Evolutionary conservation across 2,888 invertebrate genomes (phyloP).

Genomic region (Euclidia mi): DNA sequence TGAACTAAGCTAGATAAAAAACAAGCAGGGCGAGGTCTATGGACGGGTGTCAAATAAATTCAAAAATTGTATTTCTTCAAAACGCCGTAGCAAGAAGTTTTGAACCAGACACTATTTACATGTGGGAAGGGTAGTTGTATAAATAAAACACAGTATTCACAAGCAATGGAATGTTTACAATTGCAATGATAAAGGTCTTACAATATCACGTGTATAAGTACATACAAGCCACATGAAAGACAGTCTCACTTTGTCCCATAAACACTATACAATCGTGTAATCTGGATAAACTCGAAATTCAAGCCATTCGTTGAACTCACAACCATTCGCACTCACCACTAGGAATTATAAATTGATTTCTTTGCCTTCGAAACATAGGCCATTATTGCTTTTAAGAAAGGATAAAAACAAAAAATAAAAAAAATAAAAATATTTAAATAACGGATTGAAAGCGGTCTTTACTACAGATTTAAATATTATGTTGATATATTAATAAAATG

Average conservation of each 20-base stretch:
- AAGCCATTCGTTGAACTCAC: constrained; percentile 65
- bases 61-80: no score
- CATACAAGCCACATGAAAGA: constrained; percentile 71
- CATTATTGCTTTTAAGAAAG: no score
- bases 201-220: constrained; percentile 76
- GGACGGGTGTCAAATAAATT: no score
- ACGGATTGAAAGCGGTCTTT: no score
- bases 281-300: constrained; percentile 57
- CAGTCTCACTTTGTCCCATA: constrained; percentile 68
- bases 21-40: no score
- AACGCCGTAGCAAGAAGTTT: no score
- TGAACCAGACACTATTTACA: no score
- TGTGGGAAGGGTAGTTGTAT: neutral
- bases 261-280: constrained; percentile 36
- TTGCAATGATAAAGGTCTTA: constrained; percentile 83
- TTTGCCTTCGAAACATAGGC: constrained; percentile 14
- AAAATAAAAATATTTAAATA: no score
- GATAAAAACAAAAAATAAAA: no score
- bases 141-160: constrained; percentile 80
- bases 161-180: constrained; percentile 89
- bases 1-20: no score
- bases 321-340: constrained; percentile 40
- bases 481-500: no score
- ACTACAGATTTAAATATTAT: no score
- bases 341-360: constrained; percentile 26